Conservation (phyloP, 2,888 invertebrate species). For the Sinohyriopsis cumingii region DNA sequence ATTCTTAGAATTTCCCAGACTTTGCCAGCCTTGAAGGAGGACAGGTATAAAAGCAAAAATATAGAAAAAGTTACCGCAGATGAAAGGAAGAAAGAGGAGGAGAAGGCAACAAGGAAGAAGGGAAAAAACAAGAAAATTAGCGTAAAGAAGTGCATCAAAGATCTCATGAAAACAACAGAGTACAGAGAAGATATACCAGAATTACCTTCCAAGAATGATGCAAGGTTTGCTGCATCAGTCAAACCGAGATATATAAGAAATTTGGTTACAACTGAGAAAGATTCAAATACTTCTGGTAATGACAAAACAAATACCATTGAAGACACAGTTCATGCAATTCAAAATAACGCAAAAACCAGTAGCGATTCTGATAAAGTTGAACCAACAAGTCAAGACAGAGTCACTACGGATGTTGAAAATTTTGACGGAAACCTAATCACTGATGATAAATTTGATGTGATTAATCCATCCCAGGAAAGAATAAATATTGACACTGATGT, state of each 20-base stretch:
- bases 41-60: constrained; percentile 13
- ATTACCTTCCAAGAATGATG: constrained; percentile 9
- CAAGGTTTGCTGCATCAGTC: constrained; percentile 10
- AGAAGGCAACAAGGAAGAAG: constrained; percentile 7
- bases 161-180: constrained; percentile 31
- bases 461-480: too few species aligned
- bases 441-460: too few species aligned
- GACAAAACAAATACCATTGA: too few species aligned
- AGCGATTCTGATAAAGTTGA: too few species aligned
- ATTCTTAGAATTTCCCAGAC: constrained; percentile 26
- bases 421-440: too few species aligned
- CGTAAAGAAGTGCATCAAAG: constrained; percentile 26
- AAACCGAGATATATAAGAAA: constrained; percentile 75
- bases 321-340: too few species aligned
- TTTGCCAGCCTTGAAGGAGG: constrained; percentile 13
- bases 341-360: too few species aligned
- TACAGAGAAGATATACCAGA: background rate
- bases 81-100: constrained; percentile 3
- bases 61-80: constrained; percentile 3
- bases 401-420: too few species aligned
- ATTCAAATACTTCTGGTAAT: too few species aligned
- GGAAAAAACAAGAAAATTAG: constrained; percentile 16
- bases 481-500: too few species aligned
- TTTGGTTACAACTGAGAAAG: constrained; percentile 59
- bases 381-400: too few species aligned